phyloP scores from a whole-genome alignment of 2,888 invertebrate genomes.

The Nomada flava region DNA sequence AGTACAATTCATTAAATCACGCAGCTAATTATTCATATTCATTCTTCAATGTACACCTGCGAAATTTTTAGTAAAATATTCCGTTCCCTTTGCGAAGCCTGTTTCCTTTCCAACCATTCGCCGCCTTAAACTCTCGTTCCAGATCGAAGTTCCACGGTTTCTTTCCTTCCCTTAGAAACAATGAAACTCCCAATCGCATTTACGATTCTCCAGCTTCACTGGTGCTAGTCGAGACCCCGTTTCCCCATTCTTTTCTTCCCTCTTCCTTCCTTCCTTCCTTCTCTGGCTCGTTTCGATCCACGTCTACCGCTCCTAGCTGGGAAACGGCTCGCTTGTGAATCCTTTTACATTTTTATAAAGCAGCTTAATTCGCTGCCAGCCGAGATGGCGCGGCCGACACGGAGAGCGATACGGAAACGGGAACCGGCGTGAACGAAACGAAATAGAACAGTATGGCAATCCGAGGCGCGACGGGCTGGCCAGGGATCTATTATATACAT shows the following conservation, averaged over 20 bases:
- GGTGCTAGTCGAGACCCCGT: conserved; percentile 50
- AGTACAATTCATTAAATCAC: conserved; percentile 16
- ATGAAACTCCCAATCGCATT: conserved; percentile 81
- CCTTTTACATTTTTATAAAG: conserved; percentile 79
- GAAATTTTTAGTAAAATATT: not conserved
- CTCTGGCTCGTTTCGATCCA: conserved; percentile 50
- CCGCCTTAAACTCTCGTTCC: conserved; percentile 76
- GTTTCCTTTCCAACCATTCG: conserved; percentile 79
- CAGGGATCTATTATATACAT: conserved; percentile 8
- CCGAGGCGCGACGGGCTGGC: conserved; percentile 24
- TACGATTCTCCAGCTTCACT: conserved; percentile 74
- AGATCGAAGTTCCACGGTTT: conserved; percentile 84
- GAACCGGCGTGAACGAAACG: conserved; percentile 44
- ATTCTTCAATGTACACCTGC: not conserved
- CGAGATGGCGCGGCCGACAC: conserved; percentile 53
- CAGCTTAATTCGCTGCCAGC: conserved; percentile 74
- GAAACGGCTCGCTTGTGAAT: conserved; percentile 74
- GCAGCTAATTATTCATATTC: conserved; percentile 5
- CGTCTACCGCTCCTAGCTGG: conserved; percentile 30
- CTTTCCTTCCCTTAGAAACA: conserved; percentile 70
- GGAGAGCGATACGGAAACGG: conserved; percentile 25
- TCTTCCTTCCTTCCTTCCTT: not conserved
- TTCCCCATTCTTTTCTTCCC: conserved; percentile 3
- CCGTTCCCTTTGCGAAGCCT: not conserved
- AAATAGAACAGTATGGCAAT: conserved; percentile 46